These are phyloP conservation scores for Bergia puertoricense DNA, from an alignment of 92 coral and sea anemone species.

Conservation along the genomic window DNA sequence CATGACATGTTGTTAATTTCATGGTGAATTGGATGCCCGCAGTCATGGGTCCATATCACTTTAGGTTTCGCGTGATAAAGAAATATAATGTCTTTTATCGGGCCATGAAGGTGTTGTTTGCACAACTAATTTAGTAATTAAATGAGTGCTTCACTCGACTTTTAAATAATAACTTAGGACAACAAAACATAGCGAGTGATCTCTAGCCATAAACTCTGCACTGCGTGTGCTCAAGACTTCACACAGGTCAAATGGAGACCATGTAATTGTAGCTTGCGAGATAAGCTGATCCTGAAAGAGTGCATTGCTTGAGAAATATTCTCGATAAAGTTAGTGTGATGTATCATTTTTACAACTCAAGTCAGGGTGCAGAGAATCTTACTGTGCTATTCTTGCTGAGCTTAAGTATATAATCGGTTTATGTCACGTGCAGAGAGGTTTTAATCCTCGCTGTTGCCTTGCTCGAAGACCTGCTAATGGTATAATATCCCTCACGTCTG, in stretches of 20 bases:
- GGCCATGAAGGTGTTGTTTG: neutral
- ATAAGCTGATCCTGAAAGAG: conserved; percentile 28
- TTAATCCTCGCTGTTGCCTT: neutral
- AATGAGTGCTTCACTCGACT: neutral
- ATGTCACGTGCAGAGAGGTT: neutral
- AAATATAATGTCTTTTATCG: neutral
- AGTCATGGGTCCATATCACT: neutral
- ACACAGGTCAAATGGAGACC: conserved; percentile 8
- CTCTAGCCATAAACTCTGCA: neutral
- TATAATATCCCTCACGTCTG: neutral
- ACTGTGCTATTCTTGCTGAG: neutral
- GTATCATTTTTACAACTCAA: neutral
- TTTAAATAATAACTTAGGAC: neutral
- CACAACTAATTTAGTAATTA: neutral
- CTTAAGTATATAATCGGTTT: conserved; percentile 18
- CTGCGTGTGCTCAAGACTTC: conserved; percentile 18
- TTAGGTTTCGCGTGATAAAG: neutral
- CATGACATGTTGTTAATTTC: neutral
- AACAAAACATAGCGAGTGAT: neutral
- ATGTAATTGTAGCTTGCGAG: conserved; percentile 28
- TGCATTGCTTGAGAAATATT: neutral
- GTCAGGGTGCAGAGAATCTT: neutral
- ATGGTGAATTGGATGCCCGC: neutral
- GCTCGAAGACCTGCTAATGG: conserved; percentile 5
- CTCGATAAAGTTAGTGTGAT: neutral